Evolutionary conservation across 2,113 vertebrate species (phyloP).

Genomic region (Phalacrocorax pelagicus): DNA sequence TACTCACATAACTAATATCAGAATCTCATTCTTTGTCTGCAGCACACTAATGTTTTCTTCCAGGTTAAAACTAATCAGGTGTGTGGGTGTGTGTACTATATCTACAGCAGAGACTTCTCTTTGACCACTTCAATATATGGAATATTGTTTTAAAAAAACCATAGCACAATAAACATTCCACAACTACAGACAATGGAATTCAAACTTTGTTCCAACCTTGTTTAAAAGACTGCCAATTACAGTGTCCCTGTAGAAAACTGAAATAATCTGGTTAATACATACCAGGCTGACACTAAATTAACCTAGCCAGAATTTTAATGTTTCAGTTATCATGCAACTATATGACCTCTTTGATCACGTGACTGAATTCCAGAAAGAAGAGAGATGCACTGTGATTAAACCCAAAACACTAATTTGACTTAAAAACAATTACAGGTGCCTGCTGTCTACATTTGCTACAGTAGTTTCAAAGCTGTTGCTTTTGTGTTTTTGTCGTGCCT

Average conservation of each 20-base stretch:
- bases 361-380: neutral
- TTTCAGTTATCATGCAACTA: neutral
- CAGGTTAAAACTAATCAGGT: neutral
- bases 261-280: neutral
- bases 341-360: neutral
- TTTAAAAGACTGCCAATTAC: neutral
- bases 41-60: neutral
- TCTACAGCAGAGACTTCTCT: neutral
- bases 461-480: neutral
- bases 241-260: neutral
- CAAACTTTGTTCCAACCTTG: neutral
- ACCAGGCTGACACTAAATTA: neutral
- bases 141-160: neutral
- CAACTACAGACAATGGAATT: neutral
- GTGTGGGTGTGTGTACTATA: neutral
- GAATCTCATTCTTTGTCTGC: neutral
- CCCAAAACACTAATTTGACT: neutral
- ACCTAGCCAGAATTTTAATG: neutral
- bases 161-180: neutral
- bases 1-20: neutral
- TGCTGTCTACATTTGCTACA: neutral
- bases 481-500: neutral
- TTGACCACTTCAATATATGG: neutral
- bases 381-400: neutral
- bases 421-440: neutral